Conservation (phyloP, 2,888 invertebrate genomes). For the Tetheella fluctuosa region DNA sequence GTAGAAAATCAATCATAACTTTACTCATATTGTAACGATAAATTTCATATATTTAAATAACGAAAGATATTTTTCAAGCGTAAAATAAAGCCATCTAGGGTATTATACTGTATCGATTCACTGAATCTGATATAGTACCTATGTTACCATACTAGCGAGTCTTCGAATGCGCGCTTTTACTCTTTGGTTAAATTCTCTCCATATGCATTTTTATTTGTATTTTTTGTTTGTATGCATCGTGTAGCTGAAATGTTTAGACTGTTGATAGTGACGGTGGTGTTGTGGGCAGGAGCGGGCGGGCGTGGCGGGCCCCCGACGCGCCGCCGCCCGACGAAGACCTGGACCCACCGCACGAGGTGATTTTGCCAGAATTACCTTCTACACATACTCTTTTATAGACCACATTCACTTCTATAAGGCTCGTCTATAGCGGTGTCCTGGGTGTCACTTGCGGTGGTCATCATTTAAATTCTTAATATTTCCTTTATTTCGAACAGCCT, state of each 20-base stretch:
- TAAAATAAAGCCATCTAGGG: neutral
- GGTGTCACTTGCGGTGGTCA: constrained; percentile 68
- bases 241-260: constrained; percentile 33
- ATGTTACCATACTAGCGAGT: neutral
- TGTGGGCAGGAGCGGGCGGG: constrained; percentile 79
- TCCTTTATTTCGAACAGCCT: constrained; percentile 6
- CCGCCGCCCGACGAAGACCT: constrained; percentile 73
- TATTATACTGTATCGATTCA: neutral
- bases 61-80: neutral
- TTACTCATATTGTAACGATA: too few species aligned
- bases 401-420: constrained; percentile 73
- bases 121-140: neutral
- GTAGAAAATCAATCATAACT: neutral
- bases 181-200: neutral
- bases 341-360: constrained; percentile 81
- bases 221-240: constrained; percentile 27
- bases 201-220: constrained; percentile 6
- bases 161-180: neutral
- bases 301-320: constrained; percentile 74
- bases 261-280: constrained; percentile 63
- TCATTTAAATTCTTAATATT: constrained; percentile 27
- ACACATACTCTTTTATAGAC: constrained; percentile 62
- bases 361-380: constrained; percentile 83
- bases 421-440: constrained; percentile 66
- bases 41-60: neutral